A percentile compares a stretch with the other conserved stretches of the same genome.
These are phyloP conservation scores for Drosophila littoralis DNA, from an alignment of 1,140 invertebrate genomes.

Conservation along the genomic window DNA sequence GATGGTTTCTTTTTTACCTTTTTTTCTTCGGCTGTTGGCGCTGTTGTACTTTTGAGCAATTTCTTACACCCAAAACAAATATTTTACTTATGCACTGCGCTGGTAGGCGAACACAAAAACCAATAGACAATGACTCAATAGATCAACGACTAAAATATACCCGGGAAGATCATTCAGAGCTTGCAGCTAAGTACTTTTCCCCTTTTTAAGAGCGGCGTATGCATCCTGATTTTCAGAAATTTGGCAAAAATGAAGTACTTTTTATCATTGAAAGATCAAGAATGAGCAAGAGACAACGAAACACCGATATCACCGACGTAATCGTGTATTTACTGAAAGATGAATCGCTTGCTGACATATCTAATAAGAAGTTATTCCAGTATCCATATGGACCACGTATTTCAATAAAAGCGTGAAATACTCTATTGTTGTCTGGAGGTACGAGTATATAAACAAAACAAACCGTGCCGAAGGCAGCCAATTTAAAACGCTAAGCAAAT, in stretches of 20 bases:
- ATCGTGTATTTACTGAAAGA: too few species aligned
- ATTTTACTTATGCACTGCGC: conserved; percentile 29
- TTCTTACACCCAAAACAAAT: conserved; percentile 46
- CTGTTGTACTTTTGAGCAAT: conserved; percentile 31
- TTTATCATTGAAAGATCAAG: too few species aligned
- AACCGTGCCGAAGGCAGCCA: conserved; percentile 39
- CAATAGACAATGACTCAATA: neutral
- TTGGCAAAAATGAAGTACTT: too few species aligned
- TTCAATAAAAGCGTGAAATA: neutral
- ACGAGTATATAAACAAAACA: conserved; percentile 41
- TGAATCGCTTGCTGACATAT: too few species aligned
- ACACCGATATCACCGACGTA: too few species aligned
- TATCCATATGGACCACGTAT: too few species aligned
- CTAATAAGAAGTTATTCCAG: too few species aligned
- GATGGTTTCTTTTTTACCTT: neutral
- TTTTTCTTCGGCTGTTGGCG: neutral
- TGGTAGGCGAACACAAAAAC: conserved; percentile 18
- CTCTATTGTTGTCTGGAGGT: neutral
- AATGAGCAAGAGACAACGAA: too few species aligned
- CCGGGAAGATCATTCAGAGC: neutral
- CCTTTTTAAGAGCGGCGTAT: too few species aligned
- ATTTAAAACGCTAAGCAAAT: conserved; percentile 63
- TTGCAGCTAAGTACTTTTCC: too few species aligned
- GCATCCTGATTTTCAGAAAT: too few species aligned
- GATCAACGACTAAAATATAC: neutral